phyloP scores from a whole-genome alignment of 1,140 invertebrate genomes.

The Cecropterus lyciades region DNA sequence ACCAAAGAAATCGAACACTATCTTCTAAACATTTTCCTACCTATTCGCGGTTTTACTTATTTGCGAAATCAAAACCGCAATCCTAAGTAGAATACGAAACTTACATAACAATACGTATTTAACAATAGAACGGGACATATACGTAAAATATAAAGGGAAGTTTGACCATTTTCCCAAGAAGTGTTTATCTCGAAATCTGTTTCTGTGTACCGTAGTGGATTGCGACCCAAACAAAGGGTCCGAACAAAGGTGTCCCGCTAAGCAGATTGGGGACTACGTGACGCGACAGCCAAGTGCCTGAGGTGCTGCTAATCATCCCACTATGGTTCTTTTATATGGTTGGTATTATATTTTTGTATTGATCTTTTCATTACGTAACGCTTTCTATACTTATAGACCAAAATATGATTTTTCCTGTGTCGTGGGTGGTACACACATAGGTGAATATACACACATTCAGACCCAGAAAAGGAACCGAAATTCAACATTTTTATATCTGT shows the following conservation, averaged over 20 bases:
- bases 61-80: neutral
- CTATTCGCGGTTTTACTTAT: no score
- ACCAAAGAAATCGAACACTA: no score
- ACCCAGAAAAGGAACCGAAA: no score
- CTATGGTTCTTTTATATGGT: constrained; percentile 38
- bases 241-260: constrained; percentile 63
- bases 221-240: constrained; percentile 65
- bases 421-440: no score
- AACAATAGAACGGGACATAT: constrained; percentile 15
- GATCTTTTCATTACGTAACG: no score
- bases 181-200: constrained; percentile 62
- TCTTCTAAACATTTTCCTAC: no score
- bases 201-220: constrained; percentile 59
- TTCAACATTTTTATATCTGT: no score
- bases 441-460: no score
- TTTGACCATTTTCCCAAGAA: constrained; percentile 28
- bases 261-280: constrained; percentile 72
- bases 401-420: no score
- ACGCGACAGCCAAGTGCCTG: constrained; percentile 54
- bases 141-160: constrained; percentile 31
- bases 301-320: constrained; percentile 56
- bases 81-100: neutral
- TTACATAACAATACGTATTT: neutral
- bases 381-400: no score
- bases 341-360: constrained; percentile 3